These are phyloP conservation scores for Oryctes rhinoceros DNA, from an alignment of 1,140 invertebrate genomes.

Conservation along the genomic window DNA sequence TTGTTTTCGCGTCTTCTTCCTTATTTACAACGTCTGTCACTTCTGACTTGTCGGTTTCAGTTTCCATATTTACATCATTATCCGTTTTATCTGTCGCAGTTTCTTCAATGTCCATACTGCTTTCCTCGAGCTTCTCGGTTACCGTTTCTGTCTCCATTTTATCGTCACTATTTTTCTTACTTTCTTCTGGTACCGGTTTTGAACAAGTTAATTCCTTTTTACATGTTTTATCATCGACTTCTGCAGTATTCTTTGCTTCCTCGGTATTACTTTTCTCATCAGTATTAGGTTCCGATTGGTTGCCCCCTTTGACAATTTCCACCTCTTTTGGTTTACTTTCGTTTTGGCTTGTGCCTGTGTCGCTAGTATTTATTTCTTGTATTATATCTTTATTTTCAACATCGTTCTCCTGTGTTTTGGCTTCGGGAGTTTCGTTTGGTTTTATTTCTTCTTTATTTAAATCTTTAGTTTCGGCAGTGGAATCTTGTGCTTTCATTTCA, in stretches of 20 bases:
- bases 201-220: not conserved
- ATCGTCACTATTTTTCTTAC: not conserved
- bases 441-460: not conserved
- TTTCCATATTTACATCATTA: not conserved
- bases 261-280: not conserved
- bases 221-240: not conserved
- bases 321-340: slow-evolving; percentile 22
- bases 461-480: not conserved
- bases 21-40: not conserved
- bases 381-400: not conserved
- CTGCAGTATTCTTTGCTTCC: not conserved
- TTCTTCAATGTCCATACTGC: slow-evolving; percentile 36
- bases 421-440: not conserved
- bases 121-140: not conserved
- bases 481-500: not conserved
- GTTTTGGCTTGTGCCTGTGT: slow-evolving; percentile 4
- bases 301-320: not conserved
- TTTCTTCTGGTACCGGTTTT: not conserved
- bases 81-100: not conserved
- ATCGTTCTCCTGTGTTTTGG: not conserved
- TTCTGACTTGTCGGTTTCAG: not conserved
- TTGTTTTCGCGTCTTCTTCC: not conserved
- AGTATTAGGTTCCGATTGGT: not conserved
- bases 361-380: not conserved
- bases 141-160: not conserved